Evolutionary conservation across 2,797 vertebrate species (phyloP), one percentile per base, ranked within the genome.

Genomic region (Enteromius argenteus): DNA sequence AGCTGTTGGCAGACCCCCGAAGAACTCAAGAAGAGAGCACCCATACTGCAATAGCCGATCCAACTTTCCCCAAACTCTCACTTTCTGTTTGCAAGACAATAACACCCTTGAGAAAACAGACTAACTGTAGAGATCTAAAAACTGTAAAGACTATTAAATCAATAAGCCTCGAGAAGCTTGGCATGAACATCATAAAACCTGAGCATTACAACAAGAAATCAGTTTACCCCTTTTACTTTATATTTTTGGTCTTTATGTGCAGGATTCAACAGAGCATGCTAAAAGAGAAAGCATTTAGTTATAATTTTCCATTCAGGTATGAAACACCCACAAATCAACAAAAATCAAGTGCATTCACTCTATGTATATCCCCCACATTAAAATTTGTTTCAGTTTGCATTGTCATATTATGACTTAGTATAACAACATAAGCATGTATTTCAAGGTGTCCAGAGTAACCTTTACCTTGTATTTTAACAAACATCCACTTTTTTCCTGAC

Each of bases 21-120:
- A 84, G 27, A 69, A 23, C 27, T 78, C 46, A n/a, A 78, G 82
- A 56, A 71, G 74, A 69, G 82, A 84, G 53, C 82, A 84, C 21
- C 82, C 82, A 21, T 84, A 84, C 51, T 84, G 82, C 74, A 69
- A 77, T 64, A 84, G 74, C 39, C 69, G 10, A 77, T 32, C 74
- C 35, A 58, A 62, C 64, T 37, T 30, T 60, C 21, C 51, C 35
- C 74, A 78, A 68, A 69, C 53, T 9, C 74, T 84, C 13, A 78
- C 74, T 0, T 69, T 84, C 49, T 71, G 51, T 35, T 60, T 78
- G 74, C 82, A 84, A 27, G 74, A 84, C 11, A 56, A 42, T 4
- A 78, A 39, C 49, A 19, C 19, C 2, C 49, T 78, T 35, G 74
- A 78, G 39, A 77, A 78, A 60, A 64, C 75, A 19, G 75, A 75